Base-by-base conservation (phyloP, 2,113 vertebrate genomes). In the Rallus limicola region DNA sequence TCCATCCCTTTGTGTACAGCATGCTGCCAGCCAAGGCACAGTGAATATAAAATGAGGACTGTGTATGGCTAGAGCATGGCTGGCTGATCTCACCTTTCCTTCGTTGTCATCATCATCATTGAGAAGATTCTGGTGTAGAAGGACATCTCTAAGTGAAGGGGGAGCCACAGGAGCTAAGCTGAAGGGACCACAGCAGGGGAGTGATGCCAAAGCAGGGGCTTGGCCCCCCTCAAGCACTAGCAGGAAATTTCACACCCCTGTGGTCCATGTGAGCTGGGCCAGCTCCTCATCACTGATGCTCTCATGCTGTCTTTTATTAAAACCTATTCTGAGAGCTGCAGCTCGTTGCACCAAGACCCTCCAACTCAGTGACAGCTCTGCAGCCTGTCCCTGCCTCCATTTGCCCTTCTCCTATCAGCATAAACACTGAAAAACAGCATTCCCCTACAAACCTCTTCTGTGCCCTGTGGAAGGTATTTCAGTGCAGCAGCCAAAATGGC, bases 31-130 rank as follows among this genome's bases (percentile, higher is more conserved):
- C 77, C 58, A 36, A 3, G 44, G 6, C n/a, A 10, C 46, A 21
- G 16, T 4, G 29, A 5, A 3, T 7, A 6, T 1, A 34, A 62
- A 42, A 8, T 9, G 48, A 74, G 64, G 62, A 52, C 33, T 33
- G 23, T 12, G 31, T 3, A 1, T 8, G 56, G 56, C 53, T 53
- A 14, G 7, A 69, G 68, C 6, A 14, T 1, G n/a, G 29, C 40
- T 64, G 60, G 16, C 11, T 17, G 15, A 70, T 7, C 38, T 75
- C 8, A n/a, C 28, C 15, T 72, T 42, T 10, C 26, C 70, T 68
- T 23, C 10, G 31, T 6, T 42, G 23, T 11, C 48, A 23, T 13
- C 58, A 2, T 8, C 69, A 1, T 0, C 1, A 38, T 17, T 17
- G 42, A n/a, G 62, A n/a, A 26, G 72, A 24, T 55, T 44, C 28